A percentile compares a stretch with the other conserved stretches of the same genome.
Conservation (phyloP, 2,888 invertebrate genomes). For the Fissipunctia ypsillon region DNA sequence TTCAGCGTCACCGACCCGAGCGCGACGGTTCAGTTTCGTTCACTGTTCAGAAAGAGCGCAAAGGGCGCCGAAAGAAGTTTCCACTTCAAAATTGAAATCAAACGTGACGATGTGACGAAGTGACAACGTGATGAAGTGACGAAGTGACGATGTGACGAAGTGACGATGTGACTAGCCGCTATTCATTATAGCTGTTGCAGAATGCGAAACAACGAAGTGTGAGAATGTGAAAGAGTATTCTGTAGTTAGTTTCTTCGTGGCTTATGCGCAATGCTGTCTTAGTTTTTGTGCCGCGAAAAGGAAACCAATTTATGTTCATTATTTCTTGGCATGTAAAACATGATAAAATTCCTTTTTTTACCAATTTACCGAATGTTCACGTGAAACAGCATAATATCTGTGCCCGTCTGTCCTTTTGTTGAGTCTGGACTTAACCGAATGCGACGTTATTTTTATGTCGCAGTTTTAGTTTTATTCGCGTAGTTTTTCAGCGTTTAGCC, state of each 20-base stretch:
- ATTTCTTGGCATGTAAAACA: background rate
- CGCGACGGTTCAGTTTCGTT: too few relatives aligned
- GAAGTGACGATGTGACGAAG: too few relatives aligned
- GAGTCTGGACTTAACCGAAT: background rate
- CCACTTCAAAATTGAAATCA: too few relatives aligned
- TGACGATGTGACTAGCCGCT: too few relatives aligned
- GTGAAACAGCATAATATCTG: background rate
- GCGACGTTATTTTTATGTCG: background rate
- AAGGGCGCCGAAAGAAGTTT: too few relatives aligned
- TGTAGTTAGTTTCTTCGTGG: background rate
- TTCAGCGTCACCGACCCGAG: too few relatives aligned
- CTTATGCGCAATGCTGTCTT: conserved; percentile 6
- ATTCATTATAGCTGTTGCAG: background rate
- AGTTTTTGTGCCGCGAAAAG: conserved; percentile 10
- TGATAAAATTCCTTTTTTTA: conserved; percentile 5
- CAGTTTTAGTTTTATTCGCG: background rate
- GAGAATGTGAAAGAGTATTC: conserved; percentile 7
- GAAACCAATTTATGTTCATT: conserved; percentile 26
- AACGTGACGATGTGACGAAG: too few relatives aligned
- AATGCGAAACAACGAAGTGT: background rate
- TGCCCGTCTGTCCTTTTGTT: background rate
- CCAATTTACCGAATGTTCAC: background rate
- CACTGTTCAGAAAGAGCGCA: too few relatives aligned
- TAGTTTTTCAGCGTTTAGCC: conserved; percentile 22
- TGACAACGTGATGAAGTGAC: too few relatives aligned